Evolutionary conservation across 2,888 invertebrate species (phyloP), one percentile per base, ranked within the genome.

Genomic region (Temnothorax unifasciatus): DNA sequence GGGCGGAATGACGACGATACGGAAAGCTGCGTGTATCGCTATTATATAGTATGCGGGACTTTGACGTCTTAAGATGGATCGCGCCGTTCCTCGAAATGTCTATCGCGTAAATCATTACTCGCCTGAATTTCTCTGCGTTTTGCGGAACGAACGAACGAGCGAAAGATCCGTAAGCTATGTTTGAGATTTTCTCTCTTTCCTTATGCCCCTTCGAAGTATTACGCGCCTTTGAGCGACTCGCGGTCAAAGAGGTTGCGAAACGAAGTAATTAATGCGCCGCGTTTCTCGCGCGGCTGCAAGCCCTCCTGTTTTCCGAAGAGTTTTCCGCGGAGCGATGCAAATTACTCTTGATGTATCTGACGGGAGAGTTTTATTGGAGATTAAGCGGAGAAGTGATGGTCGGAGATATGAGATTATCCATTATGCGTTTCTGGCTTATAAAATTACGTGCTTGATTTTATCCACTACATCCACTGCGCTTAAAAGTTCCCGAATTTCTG

Each of bases 21-120:
- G 61, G 34, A 41, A 41, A 21, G 41, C 63, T 6, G 64, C 66
- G 66, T 34, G 34, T 41, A 52, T 54, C 47, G 82, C 88, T 87
- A 90, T 90, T 89, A 29, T 3, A 29, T 29, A 87, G 87, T 86
- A 76, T 69, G 74, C 57, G 66, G 74, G 87, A 88, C 85, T 90
- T 90, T 90, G 87, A 88, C 87, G 75, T 86, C 81, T 86, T 71
- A 83, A 88, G 85, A 90, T 87, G 84, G 82, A 89, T 89, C 86
- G 85, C 85, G 81, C 71, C 50, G 68, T 82, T 84, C 75, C 83
- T 71, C 68, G 50, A 59, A 79, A 86, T 77, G 64, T 52, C 52
- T 18, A 47, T 44, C 34, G 47, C 15, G 69, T 47, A 59, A 79
- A 47, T 79, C 59, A 54, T 79, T 79, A 38, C 79, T 71, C 47